Base-by-base conservation (phyloP, 1,140 invertebrate species). In the Diabrotica virgifera region DNA sequence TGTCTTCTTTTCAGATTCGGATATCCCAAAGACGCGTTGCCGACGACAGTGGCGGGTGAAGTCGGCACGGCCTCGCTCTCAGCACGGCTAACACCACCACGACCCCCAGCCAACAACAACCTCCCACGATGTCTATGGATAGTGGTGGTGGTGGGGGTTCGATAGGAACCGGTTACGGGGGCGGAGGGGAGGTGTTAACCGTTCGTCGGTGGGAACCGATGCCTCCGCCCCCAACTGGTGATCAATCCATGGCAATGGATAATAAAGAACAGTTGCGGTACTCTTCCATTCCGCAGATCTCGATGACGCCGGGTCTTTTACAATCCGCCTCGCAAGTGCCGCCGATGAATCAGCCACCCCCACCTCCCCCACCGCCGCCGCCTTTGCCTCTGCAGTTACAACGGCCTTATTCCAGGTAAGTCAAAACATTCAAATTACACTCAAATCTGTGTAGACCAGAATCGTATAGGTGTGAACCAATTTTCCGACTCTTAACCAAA, bases 371-470 rank as follows among this genome's bases (percentile, higher is more conserved):
- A 68, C 80, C 81, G 69, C 82, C 80, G 73, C 82, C 82, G 73
- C 81, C 81, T 72, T 82, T 81, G 70, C 82, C 82, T 70, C 82
- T 89, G 77, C 87, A 88, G 81, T 85, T 83, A 72, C 83, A 85
- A 70, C 81, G 89, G 74, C 85, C 87, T 74, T 90, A 91, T 82
- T 91, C 89, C 66, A 46, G 40, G 40, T 46, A 10, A 46, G 40
- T 6, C n/a, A 24, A 24, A 24, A 24, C 4, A 24, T 24, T 24
- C 1, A 24, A 24, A 24, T 24, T 24, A 24, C 24, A 4, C 1
- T 24, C 24, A 24, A 24, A 24, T 4, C 24, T 24, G 24, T 24
- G 24, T 24, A 24, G 4, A 24, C 24, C 4, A 24, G 4, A 24
- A 24, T 24, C 24, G 24, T 24, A 24, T 24, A 4, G 4, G 1